Evolutionary conservation across 2,797 vertebrate species (phyloP), one percentile per base, ranked within the genome.

Genomic region (Neosilurus hyrtlii): DNA sequence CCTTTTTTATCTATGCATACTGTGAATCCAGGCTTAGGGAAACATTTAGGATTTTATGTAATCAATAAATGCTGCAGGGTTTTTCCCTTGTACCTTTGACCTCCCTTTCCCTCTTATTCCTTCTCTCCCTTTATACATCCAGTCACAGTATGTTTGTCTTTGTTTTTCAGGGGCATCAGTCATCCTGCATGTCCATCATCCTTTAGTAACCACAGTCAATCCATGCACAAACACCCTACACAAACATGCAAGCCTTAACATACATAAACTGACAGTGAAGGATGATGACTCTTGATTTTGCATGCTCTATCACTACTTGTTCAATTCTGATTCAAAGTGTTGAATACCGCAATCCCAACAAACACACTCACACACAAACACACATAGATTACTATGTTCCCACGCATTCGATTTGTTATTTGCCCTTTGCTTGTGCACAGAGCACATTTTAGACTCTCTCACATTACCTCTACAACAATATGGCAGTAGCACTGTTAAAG

Each of bases 91-190:
- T 77, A 49, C 62, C 67, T 72, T 30, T 59, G 61, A 74, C 74
- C 74, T 57, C 5, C 15, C 71, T 52, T 67, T 62, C 82, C n/a
- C 16, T 52, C 26, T 61, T 49, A 67, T 71, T 24, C 61, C 66
- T 68, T 54, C 61, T 79, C 74, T 63, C 74, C 72, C 80, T 80
- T 70, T 72, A 75, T 82, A 16, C 24, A 76, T 84, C 83, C 74
- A 84, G 84, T 77, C 81, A 76, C 43, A 24, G 20, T 80, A 52
- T 66, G 83, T 86, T 79, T 73, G 74, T 88, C 61, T 81, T 83
- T 63, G 78, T 52, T 54, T 26, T 80, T 75, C 82, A 80, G 82
- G 52, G 57, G 77, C 22, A 75, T 73, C 84, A 78, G 52, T 85
- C 84, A 71, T 61, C 68, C 86, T 26, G 51, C 74, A 78, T 11